These are phyloP conservation scores for Nestor notabilis DNA, from an alignment of 2,113 vertebrate species.

Conservation along the genomic window DNA sequence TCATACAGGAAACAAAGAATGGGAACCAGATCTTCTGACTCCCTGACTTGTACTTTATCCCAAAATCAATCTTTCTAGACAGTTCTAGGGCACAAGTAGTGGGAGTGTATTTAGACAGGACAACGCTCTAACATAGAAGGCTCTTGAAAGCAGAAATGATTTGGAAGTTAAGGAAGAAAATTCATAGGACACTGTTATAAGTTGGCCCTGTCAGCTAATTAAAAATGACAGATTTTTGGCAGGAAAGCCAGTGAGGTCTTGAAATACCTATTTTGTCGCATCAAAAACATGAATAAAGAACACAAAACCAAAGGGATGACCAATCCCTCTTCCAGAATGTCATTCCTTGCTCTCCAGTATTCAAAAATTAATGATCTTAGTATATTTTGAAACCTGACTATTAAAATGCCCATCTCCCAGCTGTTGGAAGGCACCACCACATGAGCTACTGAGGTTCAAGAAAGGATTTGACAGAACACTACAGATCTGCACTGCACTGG, in stretches of 20 bases:
- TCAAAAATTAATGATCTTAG: neutral
- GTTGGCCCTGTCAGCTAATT: neutral
- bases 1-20: constrained; percentile 49
- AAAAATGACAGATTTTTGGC: neutral
- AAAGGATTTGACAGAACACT: neutral
- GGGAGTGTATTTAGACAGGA: neutral
- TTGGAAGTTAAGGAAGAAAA: neutral
- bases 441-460: neutral
- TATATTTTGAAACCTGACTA: neutral
- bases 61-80: constrained; percentile 36
- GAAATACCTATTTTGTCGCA: neutral
- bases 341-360: neutral
- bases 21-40: constrained; percentile 52
- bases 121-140: neutral
- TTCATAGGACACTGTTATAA: neutral
- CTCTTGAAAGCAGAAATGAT: neutral
- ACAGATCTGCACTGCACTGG: neutral
- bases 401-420: neutral
- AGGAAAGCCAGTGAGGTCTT: neutral
- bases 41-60: neutral
- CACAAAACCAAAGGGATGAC: neutral
- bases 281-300: neutral
- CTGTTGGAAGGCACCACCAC: neutral
- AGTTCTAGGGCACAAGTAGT: neutral
- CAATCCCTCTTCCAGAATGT: neutral